phyloP scores from a whole-genome alignment of 2,888 invertebrate species.

The Drosophila neutralis region DNA sequence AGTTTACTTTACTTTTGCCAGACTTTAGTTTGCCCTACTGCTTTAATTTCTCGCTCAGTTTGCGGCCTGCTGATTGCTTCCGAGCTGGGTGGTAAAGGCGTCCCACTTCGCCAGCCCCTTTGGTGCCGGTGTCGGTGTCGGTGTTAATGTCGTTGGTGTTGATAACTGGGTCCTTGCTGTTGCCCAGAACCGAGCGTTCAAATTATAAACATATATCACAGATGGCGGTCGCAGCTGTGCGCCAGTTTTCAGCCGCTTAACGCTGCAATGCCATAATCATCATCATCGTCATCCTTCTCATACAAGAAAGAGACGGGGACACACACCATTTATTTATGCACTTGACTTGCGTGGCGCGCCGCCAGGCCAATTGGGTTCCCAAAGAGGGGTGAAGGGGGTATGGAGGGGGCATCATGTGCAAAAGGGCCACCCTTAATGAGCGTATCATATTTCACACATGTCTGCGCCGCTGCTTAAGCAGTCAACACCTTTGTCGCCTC shows the following conservation, averaged over 20 bases:
- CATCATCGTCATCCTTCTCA: constrained; percentile 23
- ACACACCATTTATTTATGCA: constrained; percentile 69
- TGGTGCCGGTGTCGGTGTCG: not conserved
- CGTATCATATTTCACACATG: constrained; percentile 72
- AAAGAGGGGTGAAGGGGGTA: not conserved
- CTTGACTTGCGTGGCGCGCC: constrained; percentile 60
- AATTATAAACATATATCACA: constrained; percentile 49
- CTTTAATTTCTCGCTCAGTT: constrained; percentile 54
- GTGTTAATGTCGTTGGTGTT: constrained; percentile 6
- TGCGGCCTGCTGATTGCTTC: constrained; percentile 48
- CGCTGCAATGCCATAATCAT: constrained; percentile 51
- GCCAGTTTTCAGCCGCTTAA: constrained; percentile 66
- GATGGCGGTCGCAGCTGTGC: constrained; percentile 54
- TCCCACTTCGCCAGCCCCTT: not conserved
- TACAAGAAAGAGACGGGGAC: constrained; percentile 15
- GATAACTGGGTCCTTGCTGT: constrained; percentile 20
- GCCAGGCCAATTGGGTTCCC: constrained; percentile 25
- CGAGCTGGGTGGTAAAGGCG: constrained; percentile 45
- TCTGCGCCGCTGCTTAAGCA: constrained; percentile 54
- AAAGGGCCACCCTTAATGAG: constrained; percentile 61
- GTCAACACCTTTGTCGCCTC: constrained; percentile 49
- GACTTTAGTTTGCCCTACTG: constrained; percentile 34
- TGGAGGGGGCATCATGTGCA: constrained; percentile 11
- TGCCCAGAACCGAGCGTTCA: constrained; percentile 24
- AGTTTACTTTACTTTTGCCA: not conserved